phyloP scores from a whole-genome alignment of 1,140 invertebrate genomes.

The Pseudoatta argentina region DNA sequence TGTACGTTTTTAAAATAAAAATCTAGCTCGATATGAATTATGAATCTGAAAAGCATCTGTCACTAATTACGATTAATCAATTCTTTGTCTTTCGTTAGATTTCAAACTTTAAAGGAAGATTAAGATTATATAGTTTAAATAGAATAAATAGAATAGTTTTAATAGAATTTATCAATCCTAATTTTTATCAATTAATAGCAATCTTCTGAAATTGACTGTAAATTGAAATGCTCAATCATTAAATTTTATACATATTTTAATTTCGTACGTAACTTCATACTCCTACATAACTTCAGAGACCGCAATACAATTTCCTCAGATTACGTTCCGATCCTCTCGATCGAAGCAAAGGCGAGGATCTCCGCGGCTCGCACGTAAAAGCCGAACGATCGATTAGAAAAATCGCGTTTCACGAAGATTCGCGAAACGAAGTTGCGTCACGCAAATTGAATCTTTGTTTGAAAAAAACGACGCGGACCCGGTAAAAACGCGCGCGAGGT shows the following conservation, averaged over 20 bases:
- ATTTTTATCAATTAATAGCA: neutral
- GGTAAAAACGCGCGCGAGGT: constrained; percentile 28
- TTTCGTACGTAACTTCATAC: neutral
- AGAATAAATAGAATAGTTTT: neutral
- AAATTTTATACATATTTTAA: neutral
- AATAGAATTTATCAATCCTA: neutral
- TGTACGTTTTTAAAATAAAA: neutral
- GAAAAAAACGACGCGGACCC: neutral
- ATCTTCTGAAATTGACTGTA: neutral
- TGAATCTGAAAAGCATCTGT: neutral
- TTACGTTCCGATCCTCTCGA: constrained; percentile 22
- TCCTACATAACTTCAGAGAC: neutral
- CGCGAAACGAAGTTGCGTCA: constrained; percentile 62
- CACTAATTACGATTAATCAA: neutral
- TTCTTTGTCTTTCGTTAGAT: neutral
- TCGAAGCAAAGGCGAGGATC: constrained; percentile 44
- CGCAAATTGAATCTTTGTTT: constrained; percentile 62
- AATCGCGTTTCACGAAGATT: constrained; percentile 51
- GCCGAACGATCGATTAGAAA: constrained; percentile 52
- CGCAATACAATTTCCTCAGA: neutral
- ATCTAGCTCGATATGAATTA: neutral
- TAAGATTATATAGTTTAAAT: neutral
- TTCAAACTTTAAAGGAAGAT: neutral
- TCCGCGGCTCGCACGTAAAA: constrained; percentile 57
- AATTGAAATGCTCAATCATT: neutral